Base-by-base conservation (phyloP, 2,888 invertebrate genomes). In the Agriotes lineatus region DNA sequence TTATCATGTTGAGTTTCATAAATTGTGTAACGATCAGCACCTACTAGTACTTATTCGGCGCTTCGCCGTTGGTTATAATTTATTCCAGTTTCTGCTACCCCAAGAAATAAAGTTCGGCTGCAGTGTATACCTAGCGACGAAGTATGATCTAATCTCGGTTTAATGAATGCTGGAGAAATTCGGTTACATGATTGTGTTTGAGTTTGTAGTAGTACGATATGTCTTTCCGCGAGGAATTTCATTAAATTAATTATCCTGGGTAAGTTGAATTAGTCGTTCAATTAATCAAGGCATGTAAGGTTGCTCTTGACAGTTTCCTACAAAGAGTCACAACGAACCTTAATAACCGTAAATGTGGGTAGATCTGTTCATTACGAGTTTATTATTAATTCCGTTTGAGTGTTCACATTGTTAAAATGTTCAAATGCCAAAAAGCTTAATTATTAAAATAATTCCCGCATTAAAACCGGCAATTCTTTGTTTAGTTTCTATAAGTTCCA, bases 261-360 rank as follows among this genome's bases (percentile, higher is more conserved):
- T 52, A 52, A 33, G 52, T 33, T n/a, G 33, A 30, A 52, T 52
- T 33, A 52, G 52, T 16, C 52, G 33, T 52, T 30, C 52, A 52
- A 52, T 52, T 52, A 52, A 52, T 52, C 52, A 52, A 52, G 18
- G 22, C 19, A 33, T 33, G 14, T 52, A 33, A 52, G 33, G 35
- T 52, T 52, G 52, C 52, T 52, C 33, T 16, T 33, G 52, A 52
- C 52, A 52, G 52, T 52, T 30, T 52, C 25, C 7, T 9, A 18
- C 52, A 52, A 52, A 52, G 33, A 33, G 52, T 14, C n/a, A 52
- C 14, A 33, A 52, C 52, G 33, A 52, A 52, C 52, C 52, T 14
- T n/a, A 16, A 52, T 35, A 52, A 52, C 10, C 18, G 33, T 4
- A 5, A 52, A 52, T 33, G 52, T 35, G 33, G 19, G 18, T 6